Evolutionary conservation across 1,140 invertebrate species (phyloP).

Genomic region (Colletes latitarsis): DNA sequence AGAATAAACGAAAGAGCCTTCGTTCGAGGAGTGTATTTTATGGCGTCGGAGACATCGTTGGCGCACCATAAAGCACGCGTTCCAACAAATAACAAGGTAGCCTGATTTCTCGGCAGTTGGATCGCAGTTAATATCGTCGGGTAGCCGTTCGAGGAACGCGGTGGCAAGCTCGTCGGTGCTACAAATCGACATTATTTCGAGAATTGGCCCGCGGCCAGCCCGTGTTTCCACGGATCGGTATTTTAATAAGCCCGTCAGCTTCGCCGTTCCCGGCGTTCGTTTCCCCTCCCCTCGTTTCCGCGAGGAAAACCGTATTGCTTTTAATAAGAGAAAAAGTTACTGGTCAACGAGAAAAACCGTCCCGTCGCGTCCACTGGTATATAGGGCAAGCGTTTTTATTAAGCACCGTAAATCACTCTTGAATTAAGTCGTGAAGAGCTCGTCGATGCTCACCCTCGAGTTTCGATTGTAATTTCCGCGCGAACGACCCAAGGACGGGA

Average conservation of each 20-base stretch:
- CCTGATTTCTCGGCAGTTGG: not conserved
- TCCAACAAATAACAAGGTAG: slow-evolving; percentile 4
- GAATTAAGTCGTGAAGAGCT: slow-evolving; percentile 11
- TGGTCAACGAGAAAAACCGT: slow-evolving; percentile 1
- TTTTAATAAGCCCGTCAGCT: slow-evolving; percentile 57
- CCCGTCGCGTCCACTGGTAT: not conserved
- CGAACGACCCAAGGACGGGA: not conserved
- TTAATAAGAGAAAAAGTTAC: slow-evolving; percentile 21
- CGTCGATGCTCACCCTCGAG: not conserved
- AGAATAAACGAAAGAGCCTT: too few relatives aligned
- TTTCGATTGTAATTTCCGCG: slow-evolving; percentile 17
- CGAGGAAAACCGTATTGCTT: not conserved
- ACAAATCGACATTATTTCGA: slow-evolving; percentile 62
- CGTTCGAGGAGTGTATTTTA: too few relatives aligned
- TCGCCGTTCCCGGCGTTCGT: not conserved
- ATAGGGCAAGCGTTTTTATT: slow-evolving; percentile 24
- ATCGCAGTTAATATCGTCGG: slow-evolving; percentile 33
- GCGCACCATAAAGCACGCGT: not conserved
- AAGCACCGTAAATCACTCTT: slow-evolving; percentile 25
- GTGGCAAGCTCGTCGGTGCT: slow-evolving; percentile 4
- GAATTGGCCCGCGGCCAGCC: slow-evolving; percentile 53
- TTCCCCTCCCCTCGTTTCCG: not conserved
- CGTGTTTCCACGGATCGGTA: slow-evolving; percentile 54
- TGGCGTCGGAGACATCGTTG: not conserved
- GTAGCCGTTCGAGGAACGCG: slow-evolving; percentile 4